Conservation (phyloP, 2,797 vertebrate species). For the Pygocentrus nattereri region DNA sequence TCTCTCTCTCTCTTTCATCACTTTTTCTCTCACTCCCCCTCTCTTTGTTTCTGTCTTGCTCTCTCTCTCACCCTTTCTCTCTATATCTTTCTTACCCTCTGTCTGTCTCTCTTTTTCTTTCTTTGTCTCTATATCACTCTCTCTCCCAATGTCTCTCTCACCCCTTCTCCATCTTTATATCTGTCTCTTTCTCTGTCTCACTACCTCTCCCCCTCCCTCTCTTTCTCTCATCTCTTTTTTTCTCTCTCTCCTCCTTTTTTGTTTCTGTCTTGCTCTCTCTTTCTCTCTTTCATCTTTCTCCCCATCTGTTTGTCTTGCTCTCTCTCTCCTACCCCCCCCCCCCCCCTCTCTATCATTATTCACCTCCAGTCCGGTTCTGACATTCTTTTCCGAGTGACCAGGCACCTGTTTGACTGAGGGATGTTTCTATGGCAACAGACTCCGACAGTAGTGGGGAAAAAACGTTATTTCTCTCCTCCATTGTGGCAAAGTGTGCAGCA, state of each 20-base stretch:
- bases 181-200: background rate
- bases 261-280: slow-evolving; percentile 10
- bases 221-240: background rate
- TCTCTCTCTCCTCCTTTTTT: background rate
- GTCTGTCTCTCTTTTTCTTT: slow-evolving; percentile 21
- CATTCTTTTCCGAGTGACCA: slow-evolving; percentile 50
- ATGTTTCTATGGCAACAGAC: slow-evolving; percentile 54
- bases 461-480: slow-evolving; percentile 40
- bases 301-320: background rate
- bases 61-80: background rate
- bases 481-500: background rate
- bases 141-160: background rate
- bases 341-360: slow-evolving; percentile 8
- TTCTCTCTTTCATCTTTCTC: background rate
- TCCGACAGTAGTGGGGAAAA: slow-evolving; percentile 32
- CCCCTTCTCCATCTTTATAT: slow-evolving; percentile 4
- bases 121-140: background rate
- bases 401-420: slow-evolving; percentile 44
- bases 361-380: slow-evolving; percentile 34
- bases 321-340: slow-evolving; percentile 9
- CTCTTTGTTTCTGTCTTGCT: background rate
- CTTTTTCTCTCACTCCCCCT: background rate
- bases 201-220: background rate
- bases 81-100: background rate
- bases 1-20: slow-evolving; percentile 10